Percentiles rank a stretch among this genome's conserved stretches.
These are phyloP conservation scores for Etheostoma cragini DNA, from an alignment of 2,113 vertebrate genomes.

Conservation along the genomic window DNA sequence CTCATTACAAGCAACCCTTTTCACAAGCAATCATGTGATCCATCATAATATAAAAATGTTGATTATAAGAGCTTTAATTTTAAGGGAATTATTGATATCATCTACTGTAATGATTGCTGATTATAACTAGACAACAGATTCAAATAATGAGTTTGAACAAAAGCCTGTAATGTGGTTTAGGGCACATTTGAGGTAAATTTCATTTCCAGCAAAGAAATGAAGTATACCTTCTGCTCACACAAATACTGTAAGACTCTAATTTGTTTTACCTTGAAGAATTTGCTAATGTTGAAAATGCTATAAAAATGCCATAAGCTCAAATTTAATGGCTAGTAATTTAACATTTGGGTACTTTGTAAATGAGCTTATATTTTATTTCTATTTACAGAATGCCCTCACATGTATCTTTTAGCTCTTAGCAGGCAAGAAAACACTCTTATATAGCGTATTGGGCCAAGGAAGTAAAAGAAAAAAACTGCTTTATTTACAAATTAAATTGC, in stretches of 20 bases:
- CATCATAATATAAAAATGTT: background rate
- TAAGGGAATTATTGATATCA: background rate
- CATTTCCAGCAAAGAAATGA: background rate
- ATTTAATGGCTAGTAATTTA: constrained; percentile 16
- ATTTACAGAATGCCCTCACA: constrained; percentile 1
- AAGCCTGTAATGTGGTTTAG: background rate
- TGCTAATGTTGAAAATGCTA: background rate
- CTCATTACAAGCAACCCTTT: too few relatives aligned
- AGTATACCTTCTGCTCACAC: constrained; percentile 3
- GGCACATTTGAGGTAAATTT: constrained; percentile 13
- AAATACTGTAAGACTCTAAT: background rate
- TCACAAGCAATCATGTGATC: background rate
- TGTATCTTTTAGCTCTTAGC: background rate
- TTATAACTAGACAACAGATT: background rate
- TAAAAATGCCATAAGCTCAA: background rate
- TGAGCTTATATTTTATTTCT: constrained; percentile 1
- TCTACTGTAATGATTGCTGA: background rate
- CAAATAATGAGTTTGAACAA: background rate
- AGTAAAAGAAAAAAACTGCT: constrained; percentile 5
- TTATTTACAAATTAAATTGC: constrained; percentile 45
- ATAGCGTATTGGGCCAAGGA: constrained; percentile 17
- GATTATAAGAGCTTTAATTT: background rate
- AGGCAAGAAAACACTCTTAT: background rate
- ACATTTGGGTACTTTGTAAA: constrained; percentile 20
- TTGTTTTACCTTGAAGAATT: constrained; percentile 4